These are phyloP conservation scores for Zaprionus lineosus DNA, from an alignment of 2,888 invertebrate species.

Conservation along the genomic window DNA sequence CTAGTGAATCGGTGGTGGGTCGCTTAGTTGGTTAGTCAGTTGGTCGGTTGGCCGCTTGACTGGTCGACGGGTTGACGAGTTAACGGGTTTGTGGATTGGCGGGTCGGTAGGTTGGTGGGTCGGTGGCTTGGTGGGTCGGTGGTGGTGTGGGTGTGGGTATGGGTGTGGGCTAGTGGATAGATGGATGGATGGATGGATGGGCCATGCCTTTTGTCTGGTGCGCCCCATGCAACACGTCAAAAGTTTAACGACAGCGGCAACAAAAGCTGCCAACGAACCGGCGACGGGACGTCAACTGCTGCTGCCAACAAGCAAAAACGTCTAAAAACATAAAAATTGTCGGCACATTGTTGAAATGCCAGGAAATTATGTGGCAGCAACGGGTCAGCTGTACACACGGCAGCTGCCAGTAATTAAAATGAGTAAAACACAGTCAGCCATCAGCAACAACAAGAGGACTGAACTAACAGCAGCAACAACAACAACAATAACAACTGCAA, in stretches of 20 bases:
- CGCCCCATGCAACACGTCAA: slow-evolving; percentile 71
- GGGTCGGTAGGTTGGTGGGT: too few species aligned
- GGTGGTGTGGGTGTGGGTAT: too few species aligned
- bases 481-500: slow-evolving; percentile 19
- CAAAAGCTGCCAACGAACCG: slow-evolving; percentile 63
- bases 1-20: too few species aligned
- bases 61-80: too few species aligned
- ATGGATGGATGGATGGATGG: too few species aligned
- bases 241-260: slow-evolving; percentile 74
- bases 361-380: slow-evolving; percentile 68
- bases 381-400: slow-evolving; percentile 45
- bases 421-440: slow-evolving; percentile 60
- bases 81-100: too few species aligned
- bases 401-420: slow-evolving; percentile 75
- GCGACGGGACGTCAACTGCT: slow-evolving; percentile 50
- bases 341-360: slow-evolving; percentile 72
- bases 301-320: slow-evolving; percentile 43
- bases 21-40: too few species aligned
- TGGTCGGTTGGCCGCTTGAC: too few species aligned
- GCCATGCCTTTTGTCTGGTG: slow-evolving; percentile 52
- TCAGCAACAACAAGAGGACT: too few species aligned
- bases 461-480: slow-evolving; percentile 15
- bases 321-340: slow-evolving; percentile 67
- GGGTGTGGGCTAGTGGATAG: too few species aligned
- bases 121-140: too few species aligned